Base-by-base conservation (phyloP, 2,797 vertebrate genomes). In the Phrynocephalus guinanensis region DNA sequence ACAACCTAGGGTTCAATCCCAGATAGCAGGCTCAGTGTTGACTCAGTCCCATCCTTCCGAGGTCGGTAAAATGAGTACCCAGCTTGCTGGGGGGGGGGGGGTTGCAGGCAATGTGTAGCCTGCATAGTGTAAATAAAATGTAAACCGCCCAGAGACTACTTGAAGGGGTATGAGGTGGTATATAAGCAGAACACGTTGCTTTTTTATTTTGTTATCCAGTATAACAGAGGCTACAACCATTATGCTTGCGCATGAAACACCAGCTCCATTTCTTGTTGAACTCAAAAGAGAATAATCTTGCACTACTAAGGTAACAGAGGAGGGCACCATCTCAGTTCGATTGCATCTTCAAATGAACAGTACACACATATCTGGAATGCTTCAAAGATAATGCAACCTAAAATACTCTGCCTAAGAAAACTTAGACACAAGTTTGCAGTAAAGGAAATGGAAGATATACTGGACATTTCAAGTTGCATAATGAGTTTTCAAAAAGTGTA, bases 321-420 rank as follows among this genome's bases (percentile, higher is more conserved):
- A 81, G 66, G 78, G 48, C 44, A 20, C 20, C 26, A 56, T 50
- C 26, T 48, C 52, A 24, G n/a, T 0, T 63, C 16, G 0, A 16
- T 30, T 8, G 10, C 20, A 68, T 26, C 72, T 76, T 82, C 20
- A 77, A 76, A 16, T 82, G 11, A 66, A 67, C 28, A 66, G 38
- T 20, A n/a, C 56, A 48, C 73, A n/a, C 50, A 71, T 66, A 66
- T 82, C 50, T 15, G 9, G 22, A 82, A 30, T 20, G 28, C 1
- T 15, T 80, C n/a, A 79, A 52, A 67, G 66, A 22, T 20, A 33
- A 79, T 60, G 24, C 5, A 8, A 7, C 30, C 28, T 86, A 79
- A 86, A 79, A 86, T 33, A 9, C 52, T 86, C n/a, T 52, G 50
- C 22, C 38, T 73, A 5, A 75, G 33, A 75, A n/a, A 87, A 33